Percentiles rank a stretch among this genome's conserved stretches.
Evolutionary conservation across 1,140 invertebrate species (phyloP).

Genomic region (Drosophila malerkotliana): DNA sequence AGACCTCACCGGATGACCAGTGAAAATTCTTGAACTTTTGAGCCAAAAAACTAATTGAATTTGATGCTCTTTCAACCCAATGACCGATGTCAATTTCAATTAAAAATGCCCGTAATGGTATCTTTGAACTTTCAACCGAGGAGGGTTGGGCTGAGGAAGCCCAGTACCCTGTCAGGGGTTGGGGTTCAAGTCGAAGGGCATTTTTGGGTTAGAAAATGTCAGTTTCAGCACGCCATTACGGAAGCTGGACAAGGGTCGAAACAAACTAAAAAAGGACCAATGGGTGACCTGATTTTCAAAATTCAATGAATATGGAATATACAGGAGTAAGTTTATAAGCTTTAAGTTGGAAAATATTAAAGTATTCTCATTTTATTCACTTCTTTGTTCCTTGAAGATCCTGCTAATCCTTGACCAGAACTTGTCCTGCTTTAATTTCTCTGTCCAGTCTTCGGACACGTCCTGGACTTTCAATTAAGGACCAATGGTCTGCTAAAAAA

Average conservation of each 20-base stretch:
- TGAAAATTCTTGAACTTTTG: slow-evolving; percentile 69
- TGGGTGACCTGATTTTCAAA: not conserved
- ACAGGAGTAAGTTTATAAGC: no score
- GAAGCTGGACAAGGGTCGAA: slow-evolving; percentile 29
- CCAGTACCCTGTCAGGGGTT: not conserved
- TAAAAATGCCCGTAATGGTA: slow-evolving; percentile 56
- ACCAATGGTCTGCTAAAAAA: not conserved
- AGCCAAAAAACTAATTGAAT: slow-evolving; percentile 71
- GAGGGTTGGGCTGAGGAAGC: slow-evolving; percentile 27
- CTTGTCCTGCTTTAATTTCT: slow-evolving; percentile 40
- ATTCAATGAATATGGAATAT: not conserved
- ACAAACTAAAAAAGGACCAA: slow-evolving; percentile 43
- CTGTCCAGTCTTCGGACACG: slow-evolving; percentile 33
- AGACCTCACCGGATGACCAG: slow-evolving; percentile 49
- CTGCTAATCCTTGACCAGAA: slow-evolving; percentile 41
- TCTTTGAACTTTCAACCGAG: slow-evolving; percentile 54
- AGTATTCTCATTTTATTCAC: not conserved
- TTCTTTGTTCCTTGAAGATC: slow-evolving; percentile 5
- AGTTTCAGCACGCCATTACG: slow-evolving; percentile 43
- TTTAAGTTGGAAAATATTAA: no score
- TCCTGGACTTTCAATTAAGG: slow-evolving; percentile 29
- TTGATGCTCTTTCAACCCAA: slow-evolving; percentile 31
- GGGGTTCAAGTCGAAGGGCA: slow-evolving; percentile 24
- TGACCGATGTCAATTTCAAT: slow-evolving; percentile 55
- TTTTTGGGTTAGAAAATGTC: slow-evolving; percentile 73